These are phyloP conservation scores for Hippocampus kuda DNA, from an alignment of 2,797 vertebrate genomes.

Conservation along the genomic window DNA sequence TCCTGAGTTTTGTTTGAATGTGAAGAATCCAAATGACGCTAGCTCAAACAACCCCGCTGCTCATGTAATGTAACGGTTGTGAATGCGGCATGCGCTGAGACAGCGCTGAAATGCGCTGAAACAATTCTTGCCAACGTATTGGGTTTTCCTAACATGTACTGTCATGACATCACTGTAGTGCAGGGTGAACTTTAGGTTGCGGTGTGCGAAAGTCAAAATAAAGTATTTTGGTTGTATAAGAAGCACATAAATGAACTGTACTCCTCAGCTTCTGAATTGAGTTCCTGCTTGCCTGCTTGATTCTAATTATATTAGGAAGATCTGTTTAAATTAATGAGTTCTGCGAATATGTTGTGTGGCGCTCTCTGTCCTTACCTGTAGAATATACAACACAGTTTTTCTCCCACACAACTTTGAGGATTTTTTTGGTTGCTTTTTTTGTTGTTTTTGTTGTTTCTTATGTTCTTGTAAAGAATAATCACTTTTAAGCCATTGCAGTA, in stretches of 20 bases:
- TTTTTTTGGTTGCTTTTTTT: neutral
- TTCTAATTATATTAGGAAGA: conserved; percentile 40
- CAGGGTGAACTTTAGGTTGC: conserved; percentile 6
- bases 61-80: conserved; percentile 3
- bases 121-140: conserved; percentile 12
- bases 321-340: conserved; percentile 28
- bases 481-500: neutral
- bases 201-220: conserved; percentile 7
- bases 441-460: neutral
- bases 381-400: conserved; percentile 17
- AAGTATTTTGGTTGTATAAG: conserved; percentile 31
- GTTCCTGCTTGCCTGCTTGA: conserved; percentile 19
- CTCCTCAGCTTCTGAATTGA: conserved; percentile 25
- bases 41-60: conserved; percentile 13
- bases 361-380: conserved; percentile 16
- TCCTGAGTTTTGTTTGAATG: conserved; percentile 56
- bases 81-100: conserved; percentile 6
- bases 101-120: conserved; percentile 11
- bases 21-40: conserved; percentile 40
- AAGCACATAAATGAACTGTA: conserved; percentile 28
- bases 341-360: conserved; percentile 18
- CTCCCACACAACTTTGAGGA: conserved; percentile 7
- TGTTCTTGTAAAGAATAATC: neutral
- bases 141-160: neutral
- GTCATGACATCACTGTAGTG: conserved; percentile 7